Percentiles rank a stretch among this genome's conserved stretches.
Evolutionary conservation across 2,797 vertebrate species (phyloP).

Genomic region (Rhinophrynus dorsalis): DNA sequence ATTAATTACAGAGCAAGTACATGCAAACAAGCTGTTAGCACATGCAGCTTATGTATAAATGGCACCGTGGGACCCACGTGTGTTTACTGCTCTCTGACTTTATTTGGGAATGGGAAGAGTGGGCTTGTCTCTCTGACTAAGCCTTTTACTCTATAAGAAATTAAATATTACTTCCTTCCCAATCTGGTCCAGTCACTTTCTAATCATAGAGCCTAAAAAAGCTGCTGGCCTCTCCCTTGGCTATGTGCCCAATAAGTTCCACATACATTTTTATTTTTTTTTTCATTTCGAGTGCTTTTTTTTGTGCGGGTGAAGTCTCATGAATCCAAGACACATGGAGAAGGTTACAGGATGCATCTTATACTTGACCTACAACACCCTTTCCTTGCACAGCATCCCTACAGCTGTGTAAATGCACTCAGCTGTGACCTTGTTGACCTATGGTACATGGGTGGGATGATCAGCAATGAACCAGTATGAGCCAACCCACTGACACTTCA

Average conservation of each 20-base stretch:
- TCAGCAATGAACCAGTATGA: background rate
- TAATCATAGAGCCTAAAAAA: constrained; percentile 47
- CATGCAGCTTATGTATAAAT: background rate
- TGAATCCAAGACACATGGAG: background rate
- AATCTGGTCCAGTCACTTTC: constrained; percentile 46
- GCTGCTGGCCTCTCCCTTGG: constrained; percentile 35
- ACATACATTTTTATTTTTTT: background rate
- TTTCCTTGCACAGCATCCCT: background rate
- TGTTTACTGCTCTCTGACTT: background rate
- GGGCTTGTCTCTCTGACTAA: constrained; percentile 41
- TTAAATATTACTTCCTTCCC: constrained; percentile 36
- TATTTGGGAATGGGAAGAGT: constrained; percentile 20
- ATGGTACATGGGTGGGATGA: background rate
- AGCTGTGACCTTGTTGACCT: too few relatives aligned
- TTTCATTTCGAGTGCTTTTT: background rate
- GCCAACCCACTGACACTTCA: too few relatives aligned
- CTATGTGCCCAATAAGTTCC: constrained; percentile 1
- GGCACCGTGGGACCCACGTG: constrained; percentile 22
- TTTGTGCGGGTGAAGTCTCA: background rate
- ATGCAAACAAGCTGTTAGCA: background rate
- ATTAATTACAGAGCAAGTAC: too few relatives aligned
- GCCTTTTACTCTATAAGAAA: constrained; percentile 27
- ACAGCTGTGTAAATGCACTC: background rate
- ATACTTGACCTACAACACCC: constrained; percentile 28
- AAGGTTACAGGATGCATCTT: background rate